Conservation (phyloP, 2,888 invertebrate species). For the Chymomyza amoena region DNA sequence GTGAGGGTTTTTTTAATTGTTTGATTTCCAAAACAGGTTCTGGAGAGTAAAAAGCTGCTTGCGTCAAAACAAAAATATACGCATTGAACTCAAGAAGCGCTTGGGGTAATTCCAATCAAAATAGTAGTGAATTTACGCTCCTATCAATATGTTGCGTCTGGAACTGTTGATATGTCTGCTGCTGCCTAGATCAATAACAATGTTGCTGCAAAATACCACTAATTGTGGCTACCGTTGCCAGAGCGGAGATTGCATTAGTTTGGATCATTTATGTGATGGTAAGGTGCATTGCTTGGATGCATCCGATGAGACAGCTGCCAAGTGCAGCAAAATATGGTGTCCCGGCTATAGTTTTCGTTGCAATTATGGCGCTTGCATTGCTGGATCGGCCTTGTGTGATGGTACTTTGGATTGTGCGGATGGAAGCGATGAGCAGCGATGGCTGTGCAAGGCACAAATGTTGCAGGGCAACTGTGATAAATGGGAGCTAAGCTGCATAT, state of each 20-base stretch:
- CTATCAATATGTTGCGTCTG: background rate
- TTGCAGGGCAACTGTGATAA: slow-evolving; percentile 37
- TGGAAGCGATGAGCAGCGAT: slow-evolving; percentile 34
- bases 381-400: slow-evolving; percentile 34
- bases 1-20: background rate
- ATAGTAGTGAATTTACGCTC: background rate
- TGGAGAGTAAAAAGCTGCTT: background rate
- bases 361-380: slow-evolving; percentile 39
- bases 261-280: slow-evolving; percentile 36
- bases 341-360: slow-evolving; percentile 40
- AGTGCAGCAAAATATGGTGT: slow-evolving; percentile 28
- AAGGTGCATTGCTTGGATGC: slow-evolving; percentile 27
- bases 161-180: background rate
- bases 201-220: background rate
- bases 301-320: slow-evolving; percentile 32
- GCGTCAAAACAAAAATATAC: background rate
- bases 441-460: slow-evolving; percentile 35
- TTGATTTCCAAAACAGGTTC: background rate
- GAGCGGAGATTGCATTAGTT: slow-evolving; percentile 32
- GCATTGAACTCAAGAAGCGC: background rate
- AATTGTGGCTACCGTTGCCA: slow-evolving; percentile 20
- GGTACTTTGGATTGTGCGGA: slow-evolving; percentile 31
- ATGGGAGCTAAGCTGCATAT: slow-evolving; percentile 33
- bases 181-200: background rate
- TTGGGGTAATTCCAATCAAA: background rate